Evolutionary conservation across 2,888 invertebrate genomes (phyloP), one percentile per base, ranked within the genome.

Genomic region (Agonopterix arenella): DNA sequence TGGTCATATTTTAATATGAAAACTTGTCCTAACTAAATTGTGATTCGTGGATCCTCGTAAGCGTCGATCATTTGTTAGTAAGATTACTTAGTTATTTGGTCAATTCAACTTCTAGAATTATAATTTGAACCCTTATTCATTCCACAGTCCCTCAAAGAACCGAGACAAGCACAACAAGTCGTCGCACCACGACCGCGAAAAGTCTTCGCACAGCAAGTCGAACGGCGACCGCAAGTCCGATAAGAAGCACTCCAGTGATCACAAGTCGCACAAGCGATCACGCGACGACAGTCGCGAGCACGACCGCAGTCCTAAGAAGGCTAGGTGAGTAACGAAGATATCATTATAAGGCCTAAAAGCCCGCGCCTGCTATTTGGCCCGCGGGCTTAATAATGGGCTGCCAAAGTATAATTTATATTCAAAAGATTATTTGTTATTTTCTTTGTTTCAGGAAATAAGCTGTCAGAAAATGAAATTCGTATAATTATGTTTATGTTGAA

Each of bases 281-380:
- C 91, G 95, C 18, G 95, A 96, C 53, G 94, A 93, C 60, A 94
- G 94, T 70, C 90, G 91, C 47, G 95, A 95, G 44, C 89, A 90
- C 53, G 90, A 84, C 52, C 90, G 90, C 70, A 91, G 92, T 55
- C 86, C 93, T 48, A 96, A 96, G 78, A 94, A 91, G 80, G 90
- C 93, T 36, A 94, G 89, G 91, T 93, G 68, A 78, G 82, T 75
- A 28, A 5, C 7, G 28, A 28, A 18, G 2, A 28, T 4, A 18
- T 18, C 1, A 18, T 18, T 18, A 18, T 28, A 28, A 28, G 28
- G 5, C 18, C 18, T 2, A 4, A n/a, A n/a, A n/a, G n/a, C n/a
- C n/a, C n/a, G n/a, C n/a, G n/a, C n/a, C n/a, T 13, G 13, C 13
- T 13, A 2, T 13, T 13, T 13, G 13, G 13, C 13, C 2, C 13